These are phyloP conservation scores for Vidua macroura DNA, from an alignment of 2,113 vertebrate species.

Conservation along the genomic window DNA sequence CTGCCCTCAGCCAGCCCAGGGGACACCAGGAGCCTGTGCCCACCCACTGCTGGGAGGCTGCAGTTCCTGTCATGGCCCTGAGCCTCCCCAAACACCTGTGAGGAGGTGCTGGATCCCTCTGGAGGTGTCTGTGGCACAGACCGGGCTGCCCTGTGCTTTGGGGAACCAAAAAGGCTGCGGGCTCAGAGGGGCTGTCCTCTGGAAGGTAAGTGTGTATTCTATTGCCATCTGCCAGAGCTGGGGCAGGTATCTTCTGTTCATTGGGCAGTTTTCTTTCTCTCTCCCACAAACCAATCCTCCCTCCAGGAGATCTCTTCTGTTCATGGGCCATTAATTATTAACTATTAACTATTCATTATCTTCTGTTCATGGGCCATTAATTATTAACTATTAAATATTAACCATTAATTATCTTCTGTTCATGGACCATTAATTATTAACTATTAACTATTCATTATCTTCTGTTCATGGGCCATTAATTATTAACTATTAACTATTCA, in stretches of 20 bases:
- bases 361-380: neutral
- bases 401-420: no score
- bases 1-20: neutral
- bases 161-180: neutral
- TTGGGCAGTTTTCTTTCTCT: neutral
- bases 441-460: no score
- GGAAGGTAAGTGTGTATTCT: neutral
- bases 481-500: no score
- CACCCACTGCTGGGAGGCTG: neutral
- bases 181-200: neutral
- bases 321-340: neutral
- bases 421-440: no score
- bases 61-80: neutral
- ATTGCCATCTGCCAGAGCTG: neutral
- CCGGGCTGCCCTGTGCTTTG: neutral
- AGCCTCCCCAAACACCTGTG: neutral
- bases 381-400: no score
- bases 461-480: no score
- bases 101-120: neutral
- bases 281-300: neutral
- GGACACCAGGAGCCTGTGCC: neutral
- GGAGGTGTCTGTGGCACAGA: neutral
- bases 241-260: neutral
- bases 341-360: neutral
- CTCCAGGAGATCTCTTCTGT: neutral